phyloP scores from a whole-genome alignment of 2,888 invertebrate species.

The Polyploca ridens region DNA sequence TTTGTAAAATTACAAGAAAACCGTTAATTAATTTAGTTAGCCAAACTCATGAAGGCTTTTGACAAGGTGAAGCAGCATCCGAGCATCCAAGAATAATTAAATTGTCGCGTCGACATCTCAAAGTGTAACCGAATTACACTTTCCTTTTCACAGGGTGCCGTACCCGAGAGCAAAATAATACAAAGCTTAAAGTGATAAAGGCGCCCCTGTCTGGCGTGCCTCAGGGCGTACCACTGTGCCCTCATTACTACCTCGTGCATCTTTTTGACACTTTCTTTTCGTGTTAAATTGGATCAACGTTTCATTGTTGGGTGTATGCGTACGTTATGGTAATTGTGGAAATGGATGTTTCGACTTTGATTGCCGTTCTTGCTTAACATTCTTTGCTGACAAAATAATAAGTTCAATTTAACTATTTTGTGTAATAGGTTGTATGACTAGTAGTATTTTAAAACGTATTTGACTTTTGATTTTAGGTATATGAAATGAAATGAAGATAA shows the following conservation, averaged over 20 bases:
- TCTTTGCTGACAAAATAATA: conserved; percentile 14
- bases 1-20: conserved; percentile 7
- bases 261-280: conserved; percentile 75
- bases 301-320: conserved; percentile 60
- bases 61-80: conserved; percentile 72
- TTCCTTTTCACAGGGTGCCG: conserved; percentile 75
- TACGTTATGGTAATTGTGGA: conserved; percentile 64
- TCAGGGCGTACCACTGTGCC: conserved; percentile 66
- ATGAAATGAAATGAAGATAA: too few species aligned
- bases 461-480: too few species aligned
- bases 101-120: conserved; percentile 82
- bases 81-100: conserved; percentile 75
- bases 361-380: conserved; percentile 49
- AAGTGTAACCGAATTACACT: conserved; percentile 83
- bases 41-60: conserved; percentile 70
- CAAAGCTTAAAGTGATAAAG: conserved; percentile 80
- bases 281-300: conserved; percentile 74
- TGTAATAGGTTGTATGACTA: too few species aligned
- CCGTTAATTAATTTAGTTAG: conserved; percentile 58
- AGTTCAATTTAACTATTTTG: background rate
- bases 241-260: conserved; percentile 70
- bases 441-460: too few species aligned
- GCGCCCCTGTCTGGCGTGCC: conserved; percentile 66
- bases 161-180: conserved; percentile 78
- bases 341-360: conserved; percentile 60